Conservation (phyloP, 2,113 vertebrate species). For the Brachypteracias leptosomus region DNA sequence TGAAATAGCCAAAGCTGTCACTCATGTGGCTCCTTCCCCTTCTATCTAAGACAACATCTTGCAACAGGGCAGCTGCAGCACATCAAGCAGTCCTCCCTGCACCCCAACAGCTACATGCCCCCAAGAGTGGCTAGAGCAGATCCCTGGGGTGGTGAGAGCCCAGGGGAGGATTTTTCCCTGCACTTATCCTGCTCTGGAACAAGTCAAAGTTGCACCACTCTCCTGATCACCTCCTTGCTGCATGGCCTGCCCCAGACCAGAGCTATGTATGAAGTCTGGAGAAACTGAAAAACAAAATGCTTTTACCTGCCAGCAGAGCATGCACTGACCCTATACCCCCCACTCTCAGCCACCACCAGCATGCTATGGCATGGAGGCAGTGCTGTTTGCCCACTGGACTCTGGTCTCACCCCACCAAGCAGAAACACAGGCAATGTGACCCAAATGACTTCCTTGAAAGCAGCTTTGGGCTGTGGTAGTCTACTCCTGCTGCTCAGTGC, state of each 20-base stretch:
- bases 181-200: background rate
- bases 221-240: background rate
- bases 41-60: background rate
- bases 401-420: accelerated
- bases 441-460: background rate
- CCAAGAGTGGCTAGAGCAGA: background rate
- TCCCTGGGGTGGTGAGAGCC: accelerated
- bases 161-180: background rate
- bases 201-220: background rate
- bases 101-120: background rate
- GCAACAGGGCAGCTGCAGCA: background rate
- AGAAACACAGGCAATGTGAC: accelerated
- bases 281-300: background rate
- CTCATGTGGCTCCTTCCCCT: accelerated
- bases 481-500: background rate
- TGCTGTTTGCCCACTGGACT: background rate
- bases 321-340: background rate
- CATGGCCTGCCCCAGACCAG: background rate
- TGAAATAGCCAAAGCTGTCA: accelerated
- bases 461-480: background rate
- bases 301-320: background rate
- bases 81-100: too few species aligned
- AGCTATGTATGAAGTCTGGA: background rate
- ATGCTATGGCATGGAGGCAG: accelerated
- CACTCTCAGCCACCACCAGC: accelerated